A percentile compares a stretch with the other conserved stretches of the same genome.
Evolutionary conservation across 2,888 invertebrate species (phyloP).

Genomic region (Aquatica leii): DNA sequence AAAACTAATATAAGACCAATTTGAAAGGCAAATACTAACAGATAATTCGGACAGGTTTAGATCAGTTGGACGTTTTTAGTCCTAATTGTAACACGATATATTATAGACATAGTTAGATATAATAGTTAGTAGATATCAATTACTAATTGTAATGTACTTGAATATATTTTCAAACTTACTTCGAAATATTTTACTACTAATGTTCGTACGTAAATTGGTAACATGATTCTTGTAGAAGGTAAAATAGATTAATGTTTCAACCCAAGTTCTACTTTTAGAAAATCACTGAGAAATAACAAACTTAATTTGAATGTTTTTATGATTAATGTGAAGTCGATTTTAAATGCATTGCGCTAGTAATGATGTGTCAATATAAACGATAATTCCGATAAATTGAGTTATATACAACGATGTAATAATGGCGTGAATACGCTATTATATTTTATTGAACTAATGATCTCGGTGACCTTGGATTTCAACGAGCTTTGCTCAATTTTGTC

Average conservation of each 20-base stretch:
- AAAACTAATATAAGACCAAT: conserved; percentile 5
- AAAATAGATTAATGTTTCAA: conserved; percentile 22
- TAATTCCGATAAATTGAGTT: too few relatives aligned
- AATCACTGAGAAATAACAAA: conserved; percentile 18
- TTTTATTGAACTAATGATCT: conserved; percentile 1
- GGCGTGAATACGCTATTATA: neutral
- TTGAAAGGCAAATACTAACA: conserved; percentile 24
- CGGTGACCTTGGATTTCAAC: conserved; percentile 2
- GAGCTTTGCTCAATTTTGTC: neutral
- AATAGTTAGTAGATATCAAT: conserved; percentile 41
- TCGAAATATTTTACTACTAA: conserved; percentile 10
- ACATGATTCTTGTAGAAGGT: conserved; percentile 25
- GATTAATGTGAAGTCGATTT: too few relatives aligned
- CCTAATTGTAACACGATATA: conserved; percentile 41
- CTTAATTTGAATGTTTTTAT: conserved; percentile 19
- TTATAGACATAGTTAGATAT: conserved; percentile 40
- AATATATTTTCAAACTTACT: conserved; percentile 25
- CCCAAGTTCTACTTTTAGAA: neutral
- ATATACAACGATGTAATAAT: too few relatives aligned
- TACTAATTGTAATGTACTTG: conserved; percentile 41
- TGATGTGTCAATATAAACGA: too few relatives aligned
- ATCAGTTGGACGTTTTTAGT: conserved; percentile 26
- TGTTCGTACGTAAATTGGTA: conserved; percentile 32
- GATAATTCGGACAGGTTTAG: conserved; percentile 22
- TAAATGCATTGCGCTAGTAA: too few relatives aligned